Evolutionary conservation across 2,113 vertebrate species (phyloP).

Genomic region (Vulpes ferrilata): DNA sequence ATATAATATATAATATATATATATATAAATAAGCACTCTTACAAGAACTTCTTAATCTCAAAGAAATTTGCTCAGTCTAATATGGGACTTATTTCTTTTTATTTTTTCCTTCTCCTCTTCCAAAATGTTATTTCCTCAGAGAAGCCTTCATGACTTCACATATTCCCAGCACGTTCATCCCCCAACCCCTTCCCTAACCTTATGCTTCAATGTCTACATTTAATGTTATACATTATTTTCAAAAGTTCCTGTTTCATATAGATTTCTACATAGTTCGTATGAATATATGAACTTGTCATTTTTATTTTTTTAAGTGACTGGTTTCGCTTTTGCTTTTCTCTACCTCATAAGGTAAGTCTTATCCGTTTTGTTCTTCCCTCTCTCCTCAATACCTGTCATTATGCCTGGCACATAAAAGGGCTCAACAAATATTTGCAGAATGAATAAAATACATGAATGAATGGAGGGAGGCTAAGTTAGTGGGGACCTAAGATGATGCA

Average conservation of each 20-base stretch:
- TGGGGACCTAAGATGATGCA: neutral
- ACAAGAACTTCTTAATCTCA: neutral
- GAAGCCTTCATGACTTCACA: neutral
- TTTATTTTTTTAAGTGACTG: neutral
- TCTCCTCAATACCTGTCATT: neutral
- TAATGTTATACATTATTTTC: neutral
- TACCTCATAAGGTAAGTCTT: neutral
- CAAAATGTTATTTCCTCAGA: neutral
- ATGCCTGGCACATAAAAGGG: neutral
- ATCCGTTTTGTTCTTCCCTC: neutral
- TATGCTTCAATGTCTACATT: neutral
- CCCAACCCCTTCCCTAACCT: neutral
- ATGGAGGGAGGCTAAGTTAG: neutral
- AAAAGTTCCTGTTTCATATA: neutral
- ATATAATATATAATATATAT: neutral
- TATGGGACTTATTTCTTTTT: neutral
- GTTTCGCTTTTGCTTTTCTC: neutral
- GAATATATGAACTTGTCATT: neutral
- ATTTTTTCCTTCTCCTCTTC: constrained; percentile 40
- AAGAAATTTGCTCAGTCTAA: neutral
- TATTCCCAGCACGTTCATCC: neutral
- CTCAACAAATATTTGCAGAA: neutral
- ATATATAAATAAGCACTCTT: neutral
- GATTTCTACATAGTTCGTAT: neutral
- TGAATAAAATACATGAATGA: constrained; percentile 3